Base-by-base conservation (phyloP, 2,888 invertebrate genomes). In the Dioctria linearis region DNA sequence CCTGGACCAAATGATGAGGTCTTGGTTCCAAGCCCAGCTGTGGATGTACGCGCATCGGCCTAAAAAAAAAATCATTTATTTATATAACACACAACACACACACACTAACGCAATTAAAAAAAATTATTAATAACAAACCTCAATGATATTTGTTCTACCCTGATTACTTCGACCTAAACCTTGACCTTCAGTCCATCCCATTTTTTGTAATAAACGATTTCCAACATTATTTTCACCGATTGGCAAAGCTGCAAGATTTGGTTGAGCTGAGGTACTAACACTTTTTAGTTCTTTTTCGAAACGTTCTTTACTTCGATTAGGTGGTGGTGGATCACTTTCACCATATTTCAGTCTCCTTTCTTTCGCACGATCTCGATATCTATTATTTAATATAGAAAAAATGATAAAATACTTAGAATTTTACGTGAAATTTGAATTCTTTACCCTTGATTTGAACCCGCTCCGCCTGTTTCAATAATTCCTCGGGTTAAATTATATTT, bases 111-210 rank as follows among this genome's bases (percentile, higher is more conserved):
- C 25, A 25, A 2, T 25, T 25, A 66, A 6, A 66, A 43, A 66
- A n/a, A 57, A 43, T 5, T 57, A 76, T 5, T 76, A 39, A 25
- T 25, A 25, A 25, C 25, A 25, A 25, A 95, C 96, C 91, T 97
- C 96, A 83, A 98, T 96, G 69, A 98, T 98, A 78, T 95, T 95
- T 40, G 96, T 96, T 85, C 97, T 91, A 11, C 97, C 98, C 89
- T 99, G 98, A 87, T 97, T 97, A 78, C 93, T 92, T 87, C 95
- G 96, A 0, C 99, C 99, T 39, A 99, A 90, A 0, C 99, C 99
- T 90, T 96, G 94, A 0, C 99, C 99, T 87, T 97, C 97, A 5
- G 95, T 95, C 99, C 99, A 99, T 4, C 99, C 99, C 99, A 99
- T 99, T 90, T 97, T 98, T 89, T 99, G 98, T 83, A 99, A 88